Conservation (phyloP, 2,888 invertebrate genomes). For the Phengaris arion region DNA sequence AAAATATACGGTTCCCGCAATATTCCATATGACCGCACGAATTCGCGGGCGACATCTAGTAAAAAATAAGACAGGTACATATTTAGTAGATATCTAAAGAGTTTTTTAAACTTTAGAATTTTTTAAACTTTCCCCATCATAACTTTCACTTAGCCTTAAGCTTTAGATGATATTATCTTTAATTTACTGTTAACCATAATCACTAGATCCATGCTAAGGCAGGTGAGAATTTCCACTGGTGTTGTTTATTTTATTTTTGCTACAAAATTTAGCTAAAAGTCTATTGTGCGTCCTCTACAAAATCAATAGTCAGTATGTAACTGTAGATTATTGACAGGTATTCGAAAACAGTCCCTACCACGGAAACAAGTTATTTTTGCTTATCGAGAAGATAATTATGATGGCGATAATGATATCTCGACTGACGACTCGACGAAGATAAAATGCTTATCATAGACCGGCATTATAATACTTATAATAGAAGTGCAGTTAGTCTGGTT, state of each 20-base stretch:
- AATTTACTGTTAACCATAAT: background rate
- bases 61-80: too few relatives aligned
- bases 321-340: background rate
- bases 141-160: slow-evolving; percentile 5
- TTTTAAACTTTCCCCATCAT: background rate
- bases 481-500: slow-evolving; percentile 17
- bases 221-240: background rate
- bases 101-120: too few relatives aligned
- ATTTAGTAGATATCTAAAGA: too few relatives aligned
- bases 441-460: slow-evolving; percentile 12
- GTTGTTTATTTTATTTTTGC: background rate
- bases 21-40: too few relatives aligned
- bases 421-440: slow-evolving; percentile 1
- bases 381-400: slow-evolving; percentile 16
- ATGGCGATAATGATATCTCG: slow-evolving; percentile 16
- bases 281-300: too few relatives aligned
- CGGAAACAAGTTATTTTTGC: slow-evolving; percentile 16
- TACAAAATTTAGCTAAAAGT: background rate
- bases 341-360: slow-evolving; percentile 15
- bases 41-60: too few relatives aligned
- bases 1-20: too few relatives aligned
- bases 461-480: slow-evolving; percentile 19
- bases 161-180: background rate
- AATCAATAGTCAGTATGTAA: background rate
- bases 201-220: background rate